Percentiles rank a stretch among this genome's conserved stretches.
These are phyloP conservation scores for Agrotis puta DNA, from an alignment of 2,888 invertebrate genomes.

Conservation along the genomic window DNA sequence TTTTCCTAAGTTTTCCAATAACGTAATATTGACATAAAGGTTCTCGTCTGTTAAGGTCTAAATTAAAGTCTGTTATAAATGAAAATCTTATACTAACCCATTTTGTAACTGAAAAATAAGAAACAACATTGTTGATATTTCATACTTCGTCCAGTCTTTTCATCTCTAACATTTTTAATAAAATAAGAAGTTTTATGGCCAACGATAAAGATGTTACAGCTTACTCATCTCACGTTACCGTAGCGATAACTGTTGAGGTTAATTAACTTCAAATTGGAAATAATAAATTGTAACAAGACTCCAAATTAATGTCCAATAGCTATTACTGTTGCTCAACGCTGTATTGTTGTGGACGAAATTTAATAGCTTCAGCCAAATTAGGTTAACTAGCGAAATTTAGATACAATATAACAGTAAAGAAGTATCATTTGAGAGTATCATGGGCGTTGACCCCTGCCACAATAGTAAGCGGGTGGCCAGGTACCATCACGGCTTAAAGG, in stretches of 20 bases:
- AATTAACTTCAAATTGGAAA: constrained; percentile 74
- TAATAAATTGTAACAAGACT: constrained; percentile 73
- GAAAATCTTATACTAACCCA: background rate
- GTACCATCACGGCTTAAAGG: too few relatives aligned
- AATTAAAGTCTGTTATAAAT: constrained; percentile 4
- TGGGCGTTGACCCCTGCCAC: too few relatives aligned
- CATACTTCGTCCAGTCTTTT: constrained; percentile 30
- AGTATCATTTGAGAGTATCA: background rate
- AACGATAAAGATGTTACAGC: constrained; percentile 48
- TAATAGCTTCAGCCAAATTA: background rate
- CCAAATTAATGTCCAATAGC: constrained; percentile 67
- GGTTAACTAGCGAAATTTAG: background rate
- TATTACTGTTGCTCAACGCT: constrained; percentile 55
- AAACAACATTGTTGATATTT: constrained; percentile 52
- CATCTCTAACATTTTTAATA: constrained; percentile 49
- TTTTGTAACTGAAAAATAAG: constrained; percentile 30
- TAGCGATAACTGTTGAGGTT: constrained; percentile 64
- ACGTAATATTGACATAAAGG: background rate
- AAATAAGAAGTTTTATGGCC: constrained; percentile 52
- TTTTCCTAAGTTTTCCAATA: background rate
- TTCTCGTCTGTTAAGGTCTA: background rate
- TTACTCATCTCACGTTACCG: constrained; percentile 60
- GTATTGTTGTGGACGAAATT: constrained; percentile 36
- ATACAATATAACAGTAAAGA: background rate
- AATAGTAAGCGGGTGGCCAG: too few relatives aligned